phyloP scores from a whole-genome alignment of 2,113 vertebrate genomes.

The Lichenostomus cassidix region DNA sequence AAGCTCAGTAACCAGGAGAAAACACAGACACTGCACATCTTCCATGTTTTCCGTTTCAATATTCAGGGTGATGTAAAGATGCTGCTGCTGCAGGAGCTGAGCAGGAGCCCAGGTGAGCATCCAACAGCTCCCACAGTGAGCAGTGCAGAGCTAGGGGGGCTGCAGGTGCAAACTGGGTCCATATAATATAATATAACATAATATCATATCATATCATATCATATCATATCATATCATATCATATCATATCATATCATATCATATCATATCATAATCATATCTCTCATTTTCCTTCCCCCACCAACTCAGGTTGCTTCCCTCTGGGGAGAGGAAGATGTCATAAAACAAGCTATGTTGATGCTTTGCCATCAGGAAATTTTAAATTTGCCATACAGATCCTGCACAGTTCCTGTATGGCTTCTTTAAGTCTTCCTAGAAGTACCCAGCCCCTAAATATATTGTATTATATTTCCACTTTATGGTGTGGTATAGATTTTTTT shows the following conservation, averaged over 20 bases:
- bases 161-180: background rate
- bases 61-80: background rate
- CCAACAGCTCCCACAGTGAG: background rate
- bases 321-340: background rate
- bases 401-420: background rate
- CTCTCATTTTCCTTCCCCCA: background rate
- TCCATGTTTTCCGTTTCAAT: background rate
- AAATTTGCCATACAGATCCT: background rate
- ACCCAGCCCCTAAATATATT: background rate
- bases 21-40: background rate
- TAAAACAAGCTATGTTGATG: background rate
- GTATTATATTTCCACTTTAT: conserved; percentile 24
- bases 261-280: no score
- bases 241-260: no score
- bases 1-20: background rate
- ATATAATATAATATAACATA: no score
- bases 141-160: background rate
- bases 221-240: no score
- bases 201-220: no score
- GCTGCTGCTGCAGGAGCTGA: background rate
- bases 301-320: background rate
- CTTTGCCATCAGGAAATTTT: background rate
- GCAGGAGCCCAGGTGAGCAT: background rate
- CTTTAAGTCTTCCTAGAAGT: background rate
- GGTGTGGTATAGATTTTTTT: background rate